Evolutionary conservation across 2,888 invertebrate genomes (phyloP).

Genomic region (Drosophila buzzatii): DNA sequence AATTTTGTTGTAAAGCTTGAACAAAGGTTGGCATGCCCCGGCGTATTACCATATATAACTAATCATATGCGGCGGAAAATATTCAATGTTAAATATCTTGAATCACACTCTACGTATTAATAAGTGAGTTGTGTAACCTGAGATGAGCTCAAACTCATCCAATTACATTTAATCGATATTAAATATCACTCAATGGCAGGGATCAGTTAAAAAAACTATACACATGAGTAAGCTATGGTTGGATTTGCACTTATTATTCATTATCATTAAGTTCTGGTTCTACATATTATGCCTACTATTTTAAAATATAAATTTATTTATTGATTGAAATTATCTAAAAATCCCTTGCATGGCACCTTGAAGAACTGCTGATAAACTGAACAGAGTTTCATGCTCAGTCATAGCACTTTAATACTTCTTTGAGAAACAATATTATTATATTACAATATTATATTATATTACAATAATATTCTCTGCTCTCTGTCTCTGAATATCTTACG

Average conservation of each 20-base stretch:
- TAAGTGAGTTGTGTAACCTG: neutral
- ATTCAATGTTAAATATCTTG: neutral
- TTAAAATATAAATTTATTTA: neutral
- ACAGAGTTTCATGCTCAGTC: neutral
- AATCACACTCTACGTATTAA: neutral
- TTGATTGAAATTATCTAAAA: neutral
- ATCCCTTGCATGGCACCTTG: neutral
- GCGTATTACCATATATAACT: neutral
- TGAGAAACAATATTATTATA: too few relatives aligned
- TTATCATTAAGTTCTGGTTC: neutral
- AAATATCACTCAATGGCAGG: too few relatives aligned
- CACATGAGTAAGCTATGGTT: too few relatives aligned
- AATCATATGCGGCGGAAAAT: neutral
- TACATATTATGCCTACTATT: too few relatives aligned
- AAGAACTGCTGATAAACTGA: neutral
- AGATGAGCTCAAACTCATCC: neutral
- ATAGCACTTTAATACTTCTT: too few relatives aligned
- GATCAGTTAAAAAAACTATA: too few relatives aligned
- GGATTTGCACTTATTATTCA: neutral
- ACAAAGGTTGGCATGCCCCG: constrained; percentile 23
- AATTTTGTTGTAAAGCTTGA: neutral
- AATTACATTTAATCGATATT: too few relatives aligned
- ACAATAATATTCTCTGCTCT: too few relatives aligned
- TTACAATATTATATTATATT: too few relatives aligned
- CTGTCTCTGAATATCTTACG: too few relatives aligned